Conservation (phyloP, 1,140 invertebrate species). For the Trinorchestia longiramus region DNA sequence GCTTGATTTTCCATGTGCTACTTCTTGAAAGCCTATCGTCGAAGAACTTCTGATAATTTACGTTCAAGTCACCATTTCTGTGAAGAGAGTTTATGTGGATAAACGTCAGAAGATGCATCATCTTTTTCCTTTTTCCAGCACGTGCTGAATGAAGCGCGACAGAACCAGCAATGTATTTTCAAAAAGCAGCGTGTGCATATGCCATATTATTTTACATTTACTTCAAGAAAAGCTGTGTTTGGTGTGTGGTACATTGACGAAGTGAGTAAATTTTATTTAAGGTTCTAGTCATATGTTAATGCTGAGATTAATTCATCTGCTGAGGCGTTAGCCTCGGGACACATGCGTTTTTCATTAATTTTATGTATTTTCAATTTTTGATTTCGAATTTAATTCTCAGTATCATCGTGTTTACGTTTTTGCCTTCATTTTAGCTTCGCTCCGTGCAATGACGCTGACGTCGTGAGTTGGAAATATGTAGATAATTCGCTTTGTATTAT, state of each 20-base stretch:
- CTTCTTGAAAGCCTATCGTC: neutral
- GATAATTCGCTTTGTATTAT: too few relatives aligned
- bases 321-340: neutral
- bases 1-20: neutral
- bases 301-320: neutral
- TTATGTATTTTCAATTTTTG: neutral
- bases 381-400: neutral
- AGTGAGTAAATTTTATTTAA: neutral
- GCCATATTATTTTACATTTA: neutral
- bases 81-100: neutral
- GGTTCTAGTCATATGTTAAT: neutral
- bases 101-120: neutral
- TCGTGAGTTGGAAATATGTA: too few relatives aligned
- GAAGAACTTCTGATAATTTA: neutral
- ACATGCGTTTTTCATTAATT: too few relatives aligned
- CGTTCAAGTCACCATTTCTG: neutral
- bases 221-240: neutral
- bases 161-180: neutral
- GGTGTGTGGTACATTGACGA: neutral
- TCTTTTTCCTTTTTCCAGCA: neutral
- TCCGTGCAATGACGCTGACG: neutral
- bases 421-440: neutral
- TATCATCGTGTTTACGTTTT: neutral
- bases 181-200: neutral
- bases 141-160: neutral